phyloP scores from a whole-genome alignment of 1,140 invertebrate species.

The Papilio polytes region DNA sequence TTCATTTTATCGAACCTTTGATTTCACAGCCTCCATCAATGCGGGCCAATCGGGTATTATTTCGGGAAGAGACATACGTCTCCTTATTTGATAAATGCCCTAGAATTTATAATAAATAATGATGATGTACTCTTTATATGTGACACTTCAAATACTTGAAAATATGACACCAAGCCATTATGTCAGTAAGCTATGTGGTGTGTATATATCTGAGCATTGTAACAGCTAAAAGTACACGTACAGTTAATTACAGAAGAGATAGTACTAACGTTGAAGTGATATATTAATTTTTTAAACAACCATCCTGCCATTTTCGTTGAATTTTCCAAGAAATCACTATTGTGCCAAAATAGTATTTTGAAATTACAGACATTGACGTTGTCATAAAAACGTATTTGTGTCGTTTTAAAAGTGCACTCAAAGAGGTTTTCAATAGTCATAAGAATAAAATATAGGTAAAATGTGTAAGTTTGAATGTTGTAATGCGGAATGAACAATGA shows the following conservation, averaged over 20 bases:
- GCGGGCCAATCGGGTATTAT: conserved; percentile 87
- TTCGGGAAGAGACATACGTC: conserved; percentile 86
- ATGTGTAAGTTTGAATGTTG: conserved; percentile 52
- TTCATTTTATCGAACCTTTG: conserved; percentile 86
- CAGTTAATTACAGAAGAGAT: not conserved
- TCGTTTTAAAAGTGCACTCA: conserved; percentile 32
- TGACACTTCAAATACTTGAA: conserved; percentile 33
- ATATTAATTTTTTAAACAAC: conserved; percentile 54
- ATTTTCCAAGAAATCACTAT: conserved; percentile 22
- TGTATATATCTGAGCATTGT: conserved; percentile 13
- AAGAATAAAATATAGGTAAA: conserved; percentile 3
- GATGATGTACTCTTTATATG: conserved; percentile 45
- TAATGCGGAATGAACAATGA: conserved; percentile 76
- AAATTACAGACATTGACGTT: conserved; percentile 20
- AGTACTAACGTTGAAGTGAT: conserved; percentile 57
- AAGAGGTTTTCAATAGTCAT: conserved; percentile 38
- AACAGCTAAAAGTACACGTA: conserved; percentile 1
- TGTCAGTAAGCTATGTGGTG: conserved; percentile 55
- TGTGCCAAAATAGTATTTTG: conserved; percentile 5
- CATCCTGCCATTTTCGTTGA: conserved; percentile 59
- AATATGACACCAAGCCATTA: conserved; percentile 53
- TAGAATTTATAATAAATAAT: conserved; percentile 79
- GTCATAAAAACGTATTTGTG: conserved; percentile 22
- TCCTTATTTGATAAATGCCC: conserved; percentile 87
- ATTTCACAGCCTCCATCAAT: conserved; percentile 85